Percentiles rank a stretch among this genome's conserved stretches.
Conservation (phyloP, 1,140 invertebrate genomes). For the Patella vulgata region DNA sequence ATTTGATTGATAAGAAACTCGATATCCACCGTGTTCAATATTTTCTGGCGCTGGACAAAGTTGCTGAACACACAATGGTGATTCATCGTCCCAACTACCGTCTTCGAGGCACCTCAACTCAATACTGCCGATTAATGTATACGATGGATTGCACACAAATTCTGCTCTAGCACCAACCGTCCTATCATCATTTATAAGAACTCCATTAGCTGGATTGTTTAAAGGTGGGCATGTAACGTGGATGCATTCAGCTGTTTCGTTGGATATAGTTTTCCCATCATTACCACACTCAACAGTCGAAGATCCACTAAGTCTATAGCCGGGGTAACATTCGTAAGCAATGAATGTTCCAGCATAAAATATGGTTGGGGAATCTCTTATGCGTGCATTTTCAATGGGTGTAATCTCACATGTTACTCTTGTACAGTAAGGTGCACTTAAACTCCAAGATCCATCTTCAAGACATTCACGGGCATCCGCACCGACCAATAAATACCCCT, state of each 20-base stretch:
- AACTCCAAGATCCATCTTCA: constrained; percentile 44
- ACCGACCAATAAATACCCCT: constrained; percentile 58
- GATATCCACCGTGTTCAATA: constrained; percentile 21
- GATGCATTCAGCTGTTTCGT: constrained; percentile 29
- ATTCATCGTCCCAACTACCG: constrained; percentile 30
- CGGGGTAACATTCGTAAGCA: constrained; percentile 82
- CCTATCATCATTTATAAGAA: constrained; percentile 8
- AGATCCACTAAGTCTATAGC: constrained; percentile 73
- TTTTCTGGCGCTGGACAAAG: constrained; percentile 29
- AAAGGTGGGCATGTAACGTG: constrained; percentile 39
- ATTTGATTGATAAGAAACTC: too few relatives aligned
- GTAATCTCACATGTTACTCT: constrained; percentile 19
- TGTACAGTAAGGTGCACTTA: constrained; percentile 54
- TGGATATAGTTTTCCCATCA: constrained; percentile 18
- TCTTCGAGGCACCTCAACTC: constrained; percentile 34
- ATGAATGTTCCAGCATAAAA: constrained; percentile 42
- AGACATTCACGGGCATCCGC: constrained; percentile 44
- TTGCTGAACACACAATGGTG: constrained; percentile 33
- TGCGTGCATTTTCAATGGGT: constrained; percentile 5
- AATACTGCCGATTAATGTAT: constrained; percentile 44
- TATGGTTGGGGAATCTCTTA: not conserved
- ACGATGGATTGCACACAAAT: constrained; percentile 56
- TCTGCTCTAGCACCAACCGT: constrained; percentile 32
- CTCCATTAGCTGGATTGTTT: constrained; percentile 32
- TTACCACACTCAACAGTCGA: constrained; percentile 1